Evolutionary conservation across 2,888 invertebrate genomes (phyloP).

Genomic region (Chymomyza fuscimana): DNA sequence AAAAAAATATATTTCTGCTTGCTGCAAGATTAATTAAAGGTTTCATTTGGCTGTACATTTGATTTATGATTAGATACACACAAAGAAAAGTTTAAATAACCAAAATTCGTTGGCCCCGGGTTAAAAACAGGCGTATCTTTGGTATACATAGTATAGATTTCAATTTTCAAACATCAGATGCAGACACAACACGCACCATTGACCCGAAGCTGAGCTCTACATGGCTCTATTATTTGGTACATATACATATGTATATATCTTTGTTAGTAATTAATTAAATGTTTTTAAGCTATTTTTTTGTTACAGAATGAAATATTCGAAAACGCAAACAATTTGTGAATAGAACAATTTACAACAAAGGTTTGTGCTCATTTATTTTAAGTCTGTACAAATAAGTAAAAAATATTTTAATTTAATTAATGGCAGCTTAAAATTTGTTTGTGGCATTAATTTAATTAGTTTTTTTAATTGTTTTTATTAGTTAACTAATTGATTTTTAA

Average conservation of each 20-base stretch:
- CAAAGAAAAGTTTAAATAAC: not conserved
- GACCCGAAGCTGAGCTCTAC: too few relatives aligned
- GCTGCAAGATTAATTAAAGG: slow-evolving; percentile 55
- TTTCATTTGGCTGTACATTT: slow-evolving; percentile 38
- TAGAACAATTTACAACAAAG: slow-evolving; percentile 22
- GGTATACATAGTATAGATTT: slow-evolving; percentile 1
- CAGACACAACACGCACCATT: not conserved
- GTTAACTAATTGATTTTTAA: too few relatives aligned
- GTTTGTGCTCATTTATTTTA: not conserved
- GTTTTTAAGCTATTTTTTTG: slow-evolving; percentile 5
- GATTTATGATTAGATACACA: slow-evolving; percentile 48
- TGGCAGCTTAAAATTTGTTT: too few relatives aligned
- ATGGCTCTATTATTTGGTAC: not conserved
- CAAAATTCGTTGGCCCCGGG: slow-evolving; percentile 32
- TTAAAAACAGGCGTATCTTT: not conserved
- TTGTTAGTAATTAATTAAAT: too few relatives aligned
- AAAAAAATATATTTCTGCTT: slow-evolving; percentile 13
- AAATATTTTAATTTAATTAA: too few relatives aligned
- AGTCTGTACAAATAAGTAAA: too few relatives aligned
- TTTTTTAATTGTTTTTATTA: too few relatives aligned
- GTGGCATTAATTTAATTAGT: too few relatives aligned
- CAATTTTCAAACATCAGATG: not conserved
- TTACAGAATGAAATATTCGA: slow-evolving; percentile 35
- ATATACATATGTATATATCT: slow-evolving; percentile 15
- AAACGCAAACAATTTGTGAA: too few relatives aligned